phyloP scores from a whole-genome alignment of 2,113 vertebrate genomes.

The Indicator maculatus region DNA sequence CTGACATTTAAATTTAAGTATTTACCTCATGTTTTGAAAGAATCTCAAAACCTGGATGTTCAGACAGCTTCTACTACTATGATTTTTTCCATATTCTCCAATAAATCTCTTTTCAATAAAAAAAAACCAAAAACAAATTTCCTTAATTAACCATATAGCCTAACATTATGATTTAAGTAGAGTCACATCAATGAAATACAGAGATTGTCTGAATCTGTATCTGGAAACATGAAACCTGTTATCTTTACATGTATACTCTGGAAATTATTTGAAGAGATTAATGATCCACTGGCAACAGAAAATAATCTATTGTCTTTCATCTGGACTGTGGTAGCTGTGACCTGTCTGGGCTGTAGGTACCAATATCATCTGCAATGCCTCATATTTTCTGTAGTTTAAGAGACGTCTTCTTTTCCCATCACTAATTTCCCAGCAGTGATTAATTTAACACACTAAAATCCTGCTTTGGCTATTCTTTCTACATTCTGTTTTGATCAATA shows the following conservation, averaged over 20 bases:
- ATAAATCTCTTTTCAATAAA: neutral
- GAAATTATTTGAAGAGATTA: neutral
- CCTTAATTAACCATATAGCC: neutral
- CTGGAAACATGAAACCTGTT: neutral
- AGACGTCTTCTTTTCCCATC: neutral
- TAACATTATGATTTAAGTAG: neutral
- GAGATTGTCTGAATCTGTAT: neutral
- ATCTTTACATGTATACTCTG: neutral
- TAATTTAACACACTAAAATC: neutral
- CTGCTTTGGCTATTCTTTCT: neutral
- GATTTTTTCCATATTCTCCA: neutral
- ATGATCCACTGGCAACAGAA: neutral
- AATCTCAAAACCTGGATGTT: neutral
- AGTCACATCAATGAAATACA: accelerated
- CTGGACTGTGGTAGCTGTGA: neutral
- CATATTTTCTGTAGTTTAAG: neutral
- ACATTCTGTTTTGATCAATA: neutral
- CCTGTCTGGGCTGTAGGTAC: neutral
- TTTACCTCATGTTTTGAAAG: neutral
- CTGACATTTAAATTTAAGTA: accelerated
- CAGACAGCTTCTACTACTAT: neutral
- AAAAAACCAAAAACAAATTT: neutral
- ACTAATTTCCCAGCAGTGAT: neutral
- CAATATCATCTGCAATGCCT: neutral
- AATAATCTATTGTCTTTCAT: neutral